Evolutionary conservation across 1,140 invertebrate species (phyloP), one percentile per base, ranked within the genome.

Genomic region (Philotrypesis tridentata): DNA sequence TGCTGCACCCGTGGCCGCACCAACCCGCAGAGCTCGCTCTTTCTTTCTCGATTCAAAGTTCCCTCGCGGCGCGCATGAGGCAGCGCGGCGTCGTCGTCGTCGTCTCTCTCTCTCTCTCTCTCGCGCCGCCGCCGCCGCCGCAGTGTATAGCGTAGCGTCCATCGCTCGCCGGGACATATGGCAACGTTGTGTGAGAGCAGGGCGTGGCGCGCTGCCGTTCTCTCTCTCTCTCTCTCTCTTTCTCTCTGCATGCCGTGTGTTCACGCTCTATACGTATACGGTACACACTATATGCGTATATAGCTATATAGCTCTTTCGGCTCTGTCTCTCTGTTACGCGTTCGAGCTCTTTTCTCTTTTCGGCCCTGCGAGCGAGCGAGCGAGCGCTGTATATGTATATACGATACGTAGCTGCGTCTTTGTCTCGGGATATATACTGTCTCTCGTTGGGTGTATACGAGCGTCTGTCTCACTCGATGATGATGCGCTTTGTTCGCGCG

Each of bases 111-210:
- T 73, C 80, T 70, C 65, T 70, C 65, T 76, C 63, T 63, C 60
- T 27, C 60, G 82, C 80, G 63, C 60, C n/a, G 33, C n/a, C n/a
- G n/a, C n/a, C n/a, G n/a, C n/a, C n/a, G n/a, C n/a, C n/a, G 37
- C 82, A 84, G 79, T 33, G 67, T 81, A 60, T 68, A 82, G 88
- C 87, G 81, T 83, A 86, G 85, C 85, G 87, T 89, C 88, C 85
- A 87, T 89, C 85, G 78, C 79, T 74, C 79, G 48, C 25, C 79
- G 72, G 87, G 84, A 87, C 84, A 87, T 85, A 88, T 86, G 87
- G 88, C 87, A 87, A 87, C 87, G 83, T 88, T 85, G 87, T 85
- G 87, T 87, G 48, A 63, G 83, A 87, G 83, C 86, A 89, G 88
- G 88, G 88, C 87, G 88, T 89, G 88, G 87, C 88, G 87, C 87